Evolutionary conservation across 2,888 invertebrate species (phyloP).

Genomic region (Morpho deidamia): DNA sequence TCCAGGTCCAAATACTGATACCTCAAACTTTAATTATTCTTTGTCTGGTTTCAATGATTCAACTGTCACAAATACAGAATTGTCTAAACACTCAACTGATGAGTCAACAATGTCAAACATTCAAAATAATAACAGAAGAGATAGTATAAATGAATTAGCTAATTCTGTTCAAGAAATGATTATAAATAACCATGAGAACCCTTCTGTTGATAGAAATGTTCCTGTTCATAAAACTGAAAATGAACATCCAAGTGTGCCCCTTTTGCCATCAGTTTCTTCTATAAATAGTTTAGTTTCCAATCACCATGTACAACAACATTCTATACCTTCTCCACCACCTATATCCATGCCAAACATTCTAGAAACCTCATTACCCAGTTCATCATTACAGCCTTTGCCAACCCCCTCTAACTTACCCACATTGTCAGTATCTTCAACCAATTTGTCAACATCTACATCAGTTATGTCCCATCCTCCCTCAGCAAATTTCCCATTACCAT

Average conservation of each 20-base stretch:
- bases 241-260: constrained; percentile 3
- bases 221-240: constrained; percentile 23
- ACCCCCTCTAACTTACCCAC: constrained; percentile 15
- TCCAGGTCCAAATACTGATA: constrained; percentile 59
- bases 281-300: not conserved
- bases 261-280: constrained; percentile 8
- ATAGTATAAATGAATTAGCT: constrained; percentile 52
- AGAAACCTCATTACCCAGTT: constrained; percentile 9
- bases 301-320: constrained; percentile 7
- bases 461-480: constrained; percentile 20
- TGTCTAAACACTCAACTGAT: constrained; percentile 46
- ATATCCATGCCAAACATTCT: constrained; percentile 9
- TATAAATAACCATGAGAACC: constrained; percentile 48
- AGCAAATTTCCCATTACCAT: constrained; percentile 22
- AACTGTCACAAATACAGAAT: constrained; percentile 46
- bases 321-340: constrained; percentile 13
- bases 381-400: constrained; percentile 15
- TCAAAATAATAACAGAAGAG: constrained; percentile 37
- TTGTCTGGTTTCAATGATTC: constrained; percentile 47
- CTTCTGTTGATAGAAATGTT: constrained; percentile 32
- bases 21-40: constrained; percentile 59
- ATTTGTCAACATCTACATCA: constrained; percentile 11
- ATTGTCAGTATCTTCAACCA: constrained; percentile 14
- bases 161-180: constrained; percentile 57
- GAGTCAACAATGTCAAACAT: constrained; percentile 36